Evolutionary conservation across 2,797 vertebrate species (phyloP), one percentile per base, ranked within the genome.

Genomic region (Danio choprae): DNA sequence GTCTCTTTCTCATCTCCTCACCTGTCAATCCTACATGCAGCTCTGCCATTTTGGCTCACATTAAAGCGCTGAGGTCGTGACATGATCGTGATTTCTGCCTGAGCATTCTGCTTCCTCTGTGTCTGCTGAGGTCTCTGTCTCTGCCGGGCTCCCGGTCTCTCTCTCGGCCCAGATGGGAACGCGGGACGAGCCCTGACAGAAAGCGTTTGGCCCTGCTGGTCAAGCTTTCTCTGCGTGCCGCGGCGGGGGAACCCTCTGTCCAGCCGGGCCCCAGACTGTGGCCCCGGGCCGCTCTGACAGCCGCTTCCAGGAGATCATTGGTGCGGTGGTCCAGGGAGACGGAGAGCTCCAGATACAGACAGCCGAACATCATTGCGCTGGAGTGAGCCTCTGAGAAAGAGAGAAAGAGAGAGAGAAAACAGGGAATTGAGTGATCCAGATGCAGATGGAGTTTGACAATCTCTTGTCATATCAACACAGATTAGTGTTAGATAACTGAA

Each of bases 51-150:
- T 62, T 64, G 18, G 2, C 74, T 62, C 87, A 94, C 91, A 94
- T 82, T 91, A 95, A 87, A 87, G 96, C 94, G 0, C 95, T 96
- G 88, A 98, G 95, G 93, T 98, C 96, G 44, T 97, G 96, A 87
- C 96, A 98, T 46, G 96, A 98, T 87, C 95, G 95, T 7, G 96
- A 98, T 79, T 96, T 96, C 87, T 97, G 96, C 55, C 96, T 94
- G 86, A 95, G 92, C 91, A 97, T 95, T 83, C 95, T 95, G 89
- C 93, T 94, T 60, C 92, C 91, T 43, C 91, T 85, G 68, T 93
- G 91, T 50, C 93, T 90, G 84, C 92, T 91, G 92, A 93, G 93
- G 86, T 93, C 93, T 75, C 92, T 77, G 74, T 93, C 91, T 81
- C 91, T 90, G 4, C 89, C 89, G 22, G 90, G 88, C 40, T 92